Evolutionary conservation across 2,113 vertebrate species (phyloP).

Genomic region (Motacilla alba): DNA sequence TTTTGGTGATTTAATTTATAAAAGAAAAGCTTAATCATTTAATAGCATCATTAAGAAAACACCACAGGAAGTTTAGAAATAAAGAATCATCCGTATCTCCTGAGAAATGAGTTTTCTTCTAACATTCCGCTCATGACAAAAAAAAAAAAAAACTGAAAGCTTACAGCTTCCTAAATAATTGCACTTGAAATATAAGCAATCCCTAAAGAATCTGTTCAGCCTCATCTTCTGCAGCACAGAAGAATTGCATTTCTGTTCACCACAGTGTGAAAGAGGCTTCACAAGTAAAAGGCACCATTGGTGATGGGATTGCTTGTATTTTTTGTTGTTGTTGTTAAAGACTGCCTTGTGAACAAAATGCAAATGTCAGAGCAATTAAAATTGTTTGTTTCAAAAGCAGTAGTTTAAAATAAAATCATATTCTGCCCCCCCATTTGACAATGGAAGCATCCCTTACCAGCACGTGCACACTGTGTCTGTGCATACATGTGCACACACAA

Average conservation of each 20-base stretch:
- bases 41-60: conserved; percentile 62
- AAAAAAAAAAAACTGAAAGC: conserved; percentile 62
- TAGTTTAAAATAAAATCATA: background rate
- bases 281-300: background rate
- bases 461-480: background rate
- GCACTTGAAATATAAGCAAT: conserved; percentile 43
- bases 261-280: conserved; percentile 21
- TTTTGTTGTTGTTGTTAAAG: background rate
- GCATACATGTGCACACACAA: background rate
- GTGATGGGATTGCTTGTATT: background rate
- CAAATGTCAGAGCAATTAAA: conserved; percentile 11
- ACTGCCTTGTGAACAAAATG: background rate
- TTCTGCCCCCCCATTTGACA: background rate
- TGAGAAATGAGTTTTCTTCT: conserved; percentile 60
- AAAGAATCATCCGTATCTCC: conserved; percentile 46
- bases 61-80: conserved; percentile 60
- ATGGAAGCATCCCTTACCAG: background rate
- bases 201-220: background rate
- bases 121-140: conserved; percentile 22
- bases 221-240: conserved; percentile 21
- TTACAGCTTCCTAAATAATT: conserved; percentile 49
- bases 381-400: background rate
- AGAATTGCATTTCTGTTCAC: conserved; percentile 30
- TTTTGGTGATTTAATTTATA: conserved; percentile 65
- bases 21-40: conserved; percentile 62